Percentiles rank a stretch among this genome's conserved stretches.
These are phyloP conservation scores for Poecile atricapillus DNA, from an alignment of 2,113 vertebrate species.

Conservation along the genomic window DNA sequence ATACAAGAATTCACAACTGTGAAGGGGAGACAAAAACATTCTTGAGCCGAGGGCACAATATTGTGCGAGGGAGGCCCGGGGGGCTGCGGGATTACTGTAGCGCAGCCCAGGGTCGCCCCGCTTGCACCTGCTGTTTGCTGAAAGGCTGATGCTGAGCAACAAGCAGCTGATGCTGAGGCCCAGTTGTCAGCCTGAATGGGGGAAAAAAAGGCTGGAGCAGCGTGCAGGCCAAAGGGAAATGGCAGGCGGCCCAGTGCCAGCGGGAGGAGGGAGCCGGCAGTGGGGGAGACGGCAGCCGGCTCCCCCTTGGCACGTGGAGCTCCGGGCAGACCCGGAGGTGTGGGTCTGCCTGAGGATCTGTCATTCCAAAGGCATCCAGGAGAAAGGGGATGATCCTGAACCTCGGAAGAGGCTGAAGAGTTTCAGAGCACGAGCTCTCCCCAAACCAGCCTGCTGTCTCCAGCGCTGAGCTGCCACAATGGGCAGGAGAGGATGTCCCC, in stretches of 20 bases:
- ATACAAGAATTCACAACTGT: constrained; percentile 57
- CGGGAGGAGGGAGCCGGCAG: background rate
- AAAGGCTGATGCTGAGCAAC: constrained; percentile 59
- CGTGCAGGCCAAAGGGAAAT: background rate
- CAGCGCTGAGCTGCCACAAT: background rate
- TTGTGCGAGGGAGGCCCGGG: background rate
- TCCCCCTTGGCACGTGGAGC: background rate
- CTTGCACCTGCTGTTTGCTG: constrained; percentile 65
- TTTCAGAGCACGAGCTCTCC: background rate
- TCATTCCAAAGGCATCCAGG: background rate
- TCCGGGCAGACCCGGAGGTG: background rate
- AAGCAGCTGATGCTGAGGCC: constrained; percentile 58
- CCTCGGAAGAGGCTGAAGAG: background rate
- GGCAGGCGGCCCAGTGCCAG: background rate
- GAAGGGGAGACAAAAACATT: constrained; percentile 62
- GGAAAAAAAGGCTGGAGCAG: background rate
- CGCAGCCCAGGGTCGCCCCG: background rate
- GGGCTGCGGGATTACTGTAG: constrained; percentile 38
- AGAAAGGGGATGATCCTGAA: background rate
- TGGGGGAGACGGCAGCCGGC: background rate
- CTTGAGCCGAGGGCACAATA: constrained; percentile 43
- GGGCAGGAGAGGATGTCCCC: background rate
- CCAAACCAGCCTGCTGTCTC: background rate
- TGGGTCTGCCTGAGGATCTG: background rate
- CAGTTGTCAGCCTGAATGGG: constrained; percentile 53